Evolutionary conservation across 2,797 vertebrate species (phyloP).

Genomic region (Arrhamphus sclerolepis): DNA sequence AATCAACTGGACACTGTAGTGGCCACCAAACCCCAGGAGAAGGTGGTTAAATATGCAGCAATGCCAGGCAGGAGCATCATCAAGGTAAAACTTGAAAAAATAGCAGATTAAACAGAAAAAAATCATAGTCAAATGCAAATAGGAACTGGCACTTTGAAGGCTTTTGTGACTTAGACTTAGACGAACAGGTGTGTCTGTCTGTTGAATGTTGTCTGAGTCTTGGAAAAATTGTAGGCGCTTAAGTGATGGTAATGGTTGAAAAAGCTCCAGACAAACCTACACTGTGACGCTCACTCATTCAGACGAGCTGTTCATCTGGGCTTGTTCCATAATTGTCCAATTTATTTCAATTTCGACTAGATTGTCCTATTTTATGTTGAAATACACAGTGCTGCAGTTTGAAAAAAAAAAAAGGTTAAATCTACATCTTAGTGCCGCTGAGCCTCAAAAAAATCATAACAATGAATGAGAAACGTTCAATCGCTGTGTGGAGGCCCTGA

Average conservation of each 20-base stretch:
- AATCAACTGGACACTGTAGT: too few relatives aligned
- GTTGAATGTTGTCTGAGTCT: neutral
- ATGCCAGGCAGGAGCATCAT: too few relatives aligned
- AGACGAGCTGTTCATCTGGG: slow-evolving; percentile 5
- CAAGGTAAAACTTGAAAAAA: too few relatives aligned
- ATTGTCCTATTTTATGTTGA: slow-evolving; percentile 25
- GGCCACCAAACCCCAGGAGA: too few relatives aligned
- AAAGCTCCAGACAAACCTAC: slow-evolving; percentile 14
- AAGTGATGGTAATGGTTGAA: slow-evolving; percentile 6
- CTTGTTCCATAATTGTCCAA: slow-evolving; percentile 39
- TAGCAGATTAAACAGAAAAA: too few relatives aligned
- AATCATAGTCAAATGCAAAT: too few relatives aligned
- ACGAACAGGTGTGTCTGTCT: slow-evolving; percentile 3
- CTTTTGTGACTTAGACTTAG: too few relatives aligned
- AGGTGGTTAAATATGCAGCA: too few relatives aligned
- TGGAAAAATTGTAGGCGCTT: neutral
- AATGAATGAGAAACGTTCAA: neutral
- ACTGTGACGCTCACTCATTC: slow-evolving; percentile 9
- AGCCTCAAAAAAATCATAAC: slow-evolving; percentile 11
- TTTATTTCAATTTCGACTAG: slow-evolving; percentile 23
- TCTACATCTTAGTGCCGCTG: neutral
- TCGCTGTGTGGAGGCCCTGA: slow-evolving; percentile 18
- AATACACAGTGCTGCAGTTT: slow-evolving; percentile 16
- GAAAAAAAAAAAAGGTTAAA: neutral
- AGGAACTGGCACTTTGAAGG: too few relatives aligned